Conservation (phyloP, 2,888 invertebrate genomes). For the Orthosia cruda region DNA sequence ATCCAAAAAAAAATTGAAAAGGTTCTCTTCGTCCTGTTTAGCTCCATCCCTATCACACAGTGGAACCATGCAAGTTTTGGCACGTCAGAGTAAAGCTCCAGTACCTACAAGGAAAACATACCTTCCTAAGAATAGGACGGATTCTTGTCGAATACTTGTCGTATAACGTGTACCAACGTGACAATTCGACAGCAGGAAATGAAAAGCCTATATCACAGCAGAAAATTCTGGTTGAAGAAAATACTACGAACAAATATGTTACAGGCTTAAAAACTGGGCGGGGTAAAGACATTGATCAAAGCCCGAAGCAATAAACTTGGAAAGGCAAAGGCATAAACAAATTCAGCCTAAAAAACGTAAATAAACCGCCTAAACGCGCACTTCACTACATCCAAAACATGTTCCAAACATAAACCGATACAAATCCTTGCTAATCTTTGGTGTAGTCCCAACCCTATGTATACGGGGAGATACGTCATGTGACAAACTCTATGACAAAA, state of each 20-base stretch:
- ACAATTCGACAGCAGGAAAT: conserved; percentile 9
- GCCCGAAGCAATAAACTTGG: too few relatives aligned
- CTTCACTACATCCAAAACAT: conserved; percentile 51
- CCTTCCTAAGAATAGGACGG: too few relatives aligned
- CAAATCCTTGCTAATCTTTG: conserved; percentile 67
- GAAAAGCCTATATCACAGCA: conserved; percentile 13
- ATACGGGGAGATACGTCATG: conserved; percentile 75
- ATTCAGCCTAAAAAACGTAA: conserved; percentile 39
- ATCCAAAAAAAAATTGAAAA: too few relatives aligned
- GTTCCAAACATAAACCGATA: conserved; percentile 51
- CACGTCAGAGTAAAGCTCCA: too few relatives aligned
- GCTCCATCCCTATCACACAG: too few relatives aligned
- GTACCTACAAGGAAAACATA: too few relatives aligned
- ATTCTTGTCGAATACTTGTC: too few relatives aligned
- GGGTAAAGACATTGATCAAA: background rate
- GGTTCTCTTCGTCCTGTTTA: too few relatives aligned
- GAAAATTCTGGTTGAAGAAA: conserved; percentile 1
- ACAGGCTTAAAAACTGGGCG: background rate
- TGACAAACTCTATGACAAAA: too few relatives aligned
- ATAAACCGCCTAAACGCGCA: conserved; percentile 38
- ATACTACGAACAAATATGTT: background rate
- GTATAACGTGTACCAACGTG: background rate
- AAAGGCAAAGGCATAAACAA: too few relatives aligned
- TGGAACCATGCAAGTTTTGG: too few relatives aligned
- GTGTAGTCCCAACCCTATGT: conserved; percentile 67